Conservation (phyloP, 2,888 invertebrate species). For the Epinotia bilunana region DNA sequence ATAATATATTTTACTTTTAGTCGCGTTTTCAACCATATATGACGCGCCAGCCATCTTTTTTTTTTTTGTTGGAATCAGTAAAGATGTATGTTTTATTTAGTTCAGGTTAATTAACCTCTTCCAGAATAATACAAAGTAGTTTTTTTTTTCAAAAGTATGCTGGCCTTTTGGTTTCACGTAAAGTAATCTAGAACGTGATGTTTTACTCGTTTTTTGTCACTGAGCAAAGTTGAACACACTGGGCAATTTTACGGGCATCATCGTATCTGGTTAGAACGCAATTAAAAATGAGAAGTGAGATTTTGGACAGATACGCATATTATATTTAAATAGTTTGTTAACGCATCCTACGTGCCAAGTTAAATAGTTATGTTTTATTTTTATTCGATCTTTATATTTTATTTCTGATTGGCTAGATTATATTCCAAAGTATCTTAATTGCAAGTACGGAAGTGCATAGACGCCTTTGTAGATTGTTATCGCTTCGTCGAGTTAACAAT, state of each 20-base stretch:
- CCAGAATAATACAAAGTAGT: neutral
- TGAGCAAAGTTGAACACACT: neutral
- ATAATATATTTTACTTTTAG: neutral
- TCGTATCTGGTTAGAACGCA: neutral
- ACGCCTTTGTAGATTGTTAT: constrained; percentile 30
- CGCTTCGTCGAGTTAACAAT: constrained; percentile 45
- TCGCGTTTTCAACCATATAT: neutral
- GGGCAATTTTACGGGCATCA: neutral
- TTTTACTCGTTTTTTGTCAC: neutral
- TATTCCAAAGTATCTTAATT: constrained; percentile 56
- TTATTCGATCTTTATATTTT: constrained; percentile 19
- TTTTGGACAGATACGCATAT: constrained; percentile 10
- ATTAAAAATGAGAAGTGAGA: neutral
- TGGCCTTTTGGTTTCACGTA: neutral
- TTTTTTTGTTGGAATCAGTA: neutral
- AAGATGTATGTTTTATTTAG: too few species aligned
- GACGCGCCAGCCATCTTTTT: neutral
- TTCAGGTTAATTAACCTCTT: too few species aligned
- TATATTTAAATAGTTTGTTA: constrained; percentile 3
- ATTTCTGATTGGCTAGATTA: constrained; percentile 43
- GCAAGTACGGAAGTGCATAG: constrained; percentile 77
- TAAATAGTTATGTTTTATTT: constrained; percentile 30
- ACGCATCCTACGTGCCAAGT: constrained; percentile 39
- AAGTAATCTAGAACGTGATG: neutral
- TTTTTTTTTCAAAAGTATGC: neutral